Conservation (phyloP, 2,113 vertebrate genomes). For the Gnathonemus echidnorhynchus region DNA sequence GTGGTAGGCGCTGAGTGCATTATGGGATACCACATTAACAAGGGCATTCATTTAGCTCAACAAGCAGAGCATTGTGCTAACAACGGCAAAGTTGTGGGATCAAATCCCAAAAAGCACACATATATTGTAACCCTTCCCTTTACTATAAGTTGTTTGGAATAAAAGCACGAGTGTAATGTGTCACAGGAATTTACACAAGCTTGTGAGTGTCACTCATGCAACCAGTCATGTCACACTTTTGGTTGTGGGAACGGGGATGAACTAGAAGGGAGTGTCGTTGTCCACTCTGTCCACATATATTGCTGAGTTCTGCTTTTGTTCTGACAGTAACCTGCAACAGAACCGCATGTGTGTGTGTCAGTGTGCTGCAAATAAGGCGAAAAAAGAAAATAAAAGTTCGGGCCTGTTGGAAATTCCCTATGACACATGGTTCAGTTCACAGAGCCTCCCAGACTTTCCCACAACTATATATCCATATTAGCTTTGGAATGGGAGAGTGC, state of each 20-base stretch:
- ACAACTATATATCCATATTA: background rate
- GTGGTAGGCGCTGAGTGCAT: background rate
- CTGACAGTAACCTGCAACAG: background rate
- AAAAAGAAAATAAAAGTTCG: background rate
- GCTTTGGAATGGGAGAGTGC: background rate
- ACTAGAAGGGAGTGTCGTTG: background rate
- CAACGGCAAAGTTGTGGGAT: background rate
- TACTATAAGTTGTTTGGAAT: background rate
- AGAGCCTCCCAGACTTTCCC: background rate
- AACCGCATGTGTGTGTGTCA: background rate
- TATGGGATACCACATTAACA: background rate
- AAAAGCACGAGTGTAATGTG: background rate
- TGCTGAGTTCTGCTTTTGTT: background rate
- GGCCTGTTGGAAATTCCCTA: background rate
- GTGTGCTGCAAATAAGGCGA: background rate
- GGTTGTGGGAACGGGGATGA: background rate
- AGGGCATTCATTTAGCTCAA: background rate
- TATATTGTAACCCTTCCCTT: background rate
- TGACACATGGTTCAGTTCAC: background rate
- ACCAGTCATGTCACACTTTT: background rate
- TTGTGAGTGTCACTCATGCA: background rate
- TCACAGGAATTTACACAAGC: background rate
- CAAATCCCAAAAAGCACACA: background rate
- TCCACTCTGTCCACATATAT: background rate
- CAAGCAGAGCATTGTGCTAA: background rate